phyloP scores from a whole-genome alignment of 1,140 invertebrate species.

The Rhynchophorus ferrugineus region DNA sequence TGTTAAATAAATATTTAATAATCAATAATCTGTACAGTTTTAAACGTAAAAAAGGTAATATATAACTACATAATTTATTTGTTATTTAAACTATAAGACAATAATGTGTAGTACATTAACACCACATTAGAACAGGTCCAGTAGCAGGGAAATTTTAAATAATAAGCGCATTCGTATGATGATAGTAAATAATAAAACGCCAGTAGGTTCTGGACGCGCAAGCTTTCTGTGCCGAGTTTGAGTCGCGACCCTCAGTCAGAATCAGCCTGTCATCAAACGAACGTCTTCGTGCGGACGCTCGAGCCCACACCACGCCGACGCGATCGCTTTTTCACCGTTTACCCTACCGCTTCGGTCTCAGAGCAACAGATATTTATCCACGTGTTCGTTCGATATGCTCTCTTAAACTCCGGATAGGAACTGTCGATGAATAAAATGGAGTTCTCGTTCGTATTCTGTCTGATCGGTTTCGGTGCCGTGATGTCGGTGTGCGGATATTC shows the following conservation, averaged over 20 bases:
- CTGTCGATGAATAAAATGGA: not conserved
- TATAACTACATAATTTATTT: too few relatives aligned
- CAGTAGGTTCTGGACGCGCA: constrained; percentile 21
- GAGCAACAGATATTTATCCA: constrained; percentile 24
- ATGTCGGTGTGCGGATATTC: constrained; percentile 32
- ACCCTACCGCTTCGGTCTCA: not conserved
- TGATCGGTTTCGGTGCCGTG: constrained; percentile 6
- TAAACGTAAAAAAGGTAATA: too few relatives aligned
- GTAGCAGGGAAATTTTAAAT: not conserved
- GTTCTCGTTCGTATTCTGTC: constrained; percentile 5
- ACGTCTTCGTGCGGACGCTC: constrained; percentile 16
- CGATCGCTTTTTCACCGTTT: constrained; percentile 4
- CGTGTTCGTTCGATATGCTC: constrained; percentile 21
- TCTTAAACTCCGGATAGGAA: constrained; percentile 1
- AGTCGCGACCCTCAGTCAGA: constrained; percentile 25
- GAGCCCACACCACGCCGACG: constrained; percentile 12
- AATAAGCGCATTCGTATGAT: constrained; percentile 9
- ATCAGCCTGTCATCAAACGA: constrained; percentile 27
- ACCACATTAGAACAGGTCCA: not conserved
- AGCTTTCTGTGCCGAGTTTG: constrained; percentile 20
- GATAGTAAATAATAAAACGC: constrained; percentile 21
- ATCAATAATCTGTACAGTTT: too few relatives aligned
- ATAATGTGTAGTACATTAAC: too few relatives aligned
- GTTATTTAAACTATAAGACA: too few relatives aligned
- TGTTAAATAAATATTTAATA: too few relatives aligned